Evolutionary conservation across 2,888 invertebrate genomes (phyloP).

Genomic region (Oxyteleia sp.): DNA sequence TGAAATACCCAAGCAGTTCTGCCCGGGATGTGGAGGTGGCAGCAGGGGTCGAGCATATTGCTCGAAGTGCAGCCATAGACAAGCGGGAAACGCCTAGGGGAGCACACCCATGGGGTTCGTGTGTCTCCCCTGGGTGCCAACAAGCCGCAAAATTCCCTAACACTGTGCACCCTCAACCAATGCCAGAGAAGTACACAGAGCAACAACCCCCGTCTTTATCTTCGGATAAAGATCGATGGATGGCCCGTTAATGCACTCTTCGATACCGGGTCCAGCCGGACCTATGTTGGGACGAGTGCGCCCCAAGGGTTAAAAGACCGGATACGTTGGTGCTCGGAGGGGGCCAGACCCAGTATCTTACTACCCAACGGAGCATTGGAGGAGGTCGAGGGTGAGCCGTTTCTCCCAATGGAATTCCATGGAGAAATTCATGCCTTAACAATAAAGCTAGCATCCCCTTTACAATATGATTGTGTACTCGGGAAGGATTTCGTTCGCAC

Average conservation of each 20-base stretch:
- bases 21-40: too few relatives aligned
- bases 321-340: background rate
- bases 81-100: too few relatives aligned
- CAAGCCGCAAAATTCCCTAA: too few relatives aligned
- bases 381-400: background rate
- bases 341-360: background rate
- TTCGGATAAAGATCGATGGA: background rate
- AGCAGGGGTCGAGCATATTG: too few relatives aligned
- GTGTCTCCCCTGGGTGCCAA: too few relatives aligned
- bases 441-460: background rate
- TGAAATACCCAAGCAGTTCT: too few relatives aligned
- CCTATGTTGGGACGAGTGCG: background rate
- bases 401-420: background rate
- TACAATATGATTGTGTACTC: background rate
- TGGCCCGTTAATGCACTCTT: background rate
- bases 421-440: background rate
- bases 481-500: too few relatives aligned
- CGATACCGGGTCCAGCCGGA: slow-evolving; percentile 3
- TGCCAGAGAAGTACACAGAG: background rate
- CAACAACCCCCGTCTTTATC: background rate
- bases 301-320: background rate
- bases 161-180: too few relatives aligned
- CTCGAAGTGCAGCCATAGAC: too few relatives aligned
- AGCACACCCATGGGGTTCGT: too few relatives aligned
- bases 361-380: background rate